Conservation (phyloP, 1,140 invertebrate genomes). For the Brachionus koreanus region DNA sequence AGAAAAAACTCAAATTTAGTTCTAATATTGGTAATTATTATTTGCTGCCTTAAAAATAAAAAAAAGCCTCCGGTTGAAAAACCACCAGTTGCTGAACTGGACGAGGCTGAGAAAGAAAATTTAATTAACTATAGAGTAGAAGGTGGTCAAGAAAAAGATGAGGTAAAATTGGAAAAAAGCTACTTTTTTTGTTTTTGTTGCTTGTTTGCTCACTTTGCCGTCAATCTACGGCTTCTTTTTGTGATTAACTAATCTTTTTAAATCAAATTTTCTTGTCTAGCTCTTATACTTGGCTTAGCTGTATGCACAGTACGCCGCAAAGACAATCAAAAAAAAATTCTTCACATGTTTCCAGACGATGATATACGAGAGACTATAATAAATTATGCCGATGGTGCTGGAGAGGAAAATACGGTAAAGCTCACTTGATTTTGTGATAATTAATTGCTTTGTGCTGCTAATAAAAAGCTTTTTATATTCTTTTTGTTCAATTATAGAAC, state of each 20-base stretch:
- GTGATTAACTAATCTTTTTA: slow-evolving; percentile 7
- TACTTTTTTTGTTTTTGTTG: neutral
- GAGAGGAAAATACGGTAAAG: slow-evolving; percentile 44
- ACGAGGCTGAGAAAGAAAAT: slow-evolving; percentile 25
- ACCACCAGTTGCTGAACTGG: neutral
- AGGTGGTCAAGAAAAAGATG: slow-evolving; percentile 34
- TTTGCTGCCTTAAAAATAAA: slow-evolving; percentile 3
- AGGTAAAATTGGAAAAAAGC: neutral
- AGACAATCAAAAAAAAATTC: slow-evolving; percentile 44
- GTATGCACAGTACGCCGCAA: slow-evolving; percentile 37
- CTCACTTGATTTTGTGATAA: neutral
- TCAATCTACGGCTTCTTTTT: neutral
- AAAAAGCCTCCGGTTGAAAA: neutral
- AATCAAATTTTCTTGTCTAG: slow-evolving; percentile 30
- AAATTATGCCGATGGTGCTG: slow-evolving; percentile 42
- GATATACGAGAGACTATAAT: slow-evolving; percentile 44
- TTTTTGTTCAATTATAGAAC: neutral
- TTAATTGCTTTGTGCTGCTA: neutral
- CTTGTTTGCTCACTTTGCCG: neutral
- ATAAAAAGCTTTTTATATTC: neutral
- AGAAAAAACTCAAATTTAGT: neutral
- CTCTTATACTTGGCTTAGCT: slow-evolving; percentile 43
- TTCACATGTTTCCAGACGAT: slow-evolving; percentile 43
- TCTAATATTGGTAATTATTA: neutral
- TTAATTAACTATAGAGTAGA: slow-evolving; percentile 33